Evolutionary conservation across 2,113 vertebrate species (phyloP).

Genomic region (Melanostigma gelatinosum): DNA sequence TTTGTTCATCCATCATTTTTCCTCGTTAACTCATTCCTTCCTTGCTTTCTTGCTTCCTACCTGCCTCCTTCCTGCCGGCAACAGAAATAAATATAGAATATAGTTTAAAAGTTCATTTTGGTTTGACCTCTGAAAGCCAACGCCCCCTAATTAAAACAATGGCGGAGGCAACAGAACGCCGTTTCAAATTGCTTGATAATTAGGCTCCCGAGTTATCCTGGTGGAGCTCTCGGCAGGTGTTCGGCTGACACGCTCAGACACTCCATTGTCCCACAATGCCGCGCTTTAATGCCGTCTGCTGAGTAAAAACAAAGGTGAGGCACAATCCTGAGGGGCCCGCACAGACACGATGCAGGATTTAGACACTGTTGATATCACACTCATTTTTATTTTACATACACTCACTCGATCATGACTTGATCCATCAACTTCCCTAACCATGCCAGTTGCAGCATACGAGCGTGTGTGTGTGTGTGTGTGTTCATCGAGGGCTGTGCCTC

Average conservation of each 20-base stretch:
- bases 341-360: neutral
- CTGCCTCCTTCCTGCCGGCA: neutral
- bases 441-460: neutral
- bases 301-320: constrained; percentile 38
- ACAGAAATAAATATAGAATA: neutral
- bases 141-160: constrained; percentile 75
- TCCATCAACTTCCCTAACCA: neutral
- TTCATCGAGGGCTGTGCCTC: neutral
- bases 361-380: neutral
- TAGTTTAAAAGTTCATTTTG: constrained; percentile 73
- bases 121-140: constrained; percentile 74
- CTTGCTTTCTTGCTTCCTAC: neutral
- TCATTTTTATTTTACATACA: neutral
- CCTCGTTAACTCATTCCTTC: neutral
- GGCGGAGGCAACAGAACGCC: constrained; percentile 58
- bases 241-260: constrained; percentile 50
- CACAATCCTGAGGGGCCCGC: neutral
- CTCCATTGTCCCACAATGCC: constrained; percentile 36
- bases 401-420: constrained; percentile 7
- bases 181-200: constrained; percentile 78
- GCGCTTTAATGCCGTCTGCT: constrained; percentile 41
- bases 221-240: constrained; percentile 67
- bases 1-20: neutral
- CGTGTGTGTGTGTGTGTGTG: constrained; percentile 6
- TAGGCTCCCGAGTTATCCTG: constrained; percentile 67